A percentile compares a stretch with the other conserved stretches of the same genome.
Conservation (phyloP, 2,888 invertebrate genomes). For the Neoscelio sp. region DNA sequence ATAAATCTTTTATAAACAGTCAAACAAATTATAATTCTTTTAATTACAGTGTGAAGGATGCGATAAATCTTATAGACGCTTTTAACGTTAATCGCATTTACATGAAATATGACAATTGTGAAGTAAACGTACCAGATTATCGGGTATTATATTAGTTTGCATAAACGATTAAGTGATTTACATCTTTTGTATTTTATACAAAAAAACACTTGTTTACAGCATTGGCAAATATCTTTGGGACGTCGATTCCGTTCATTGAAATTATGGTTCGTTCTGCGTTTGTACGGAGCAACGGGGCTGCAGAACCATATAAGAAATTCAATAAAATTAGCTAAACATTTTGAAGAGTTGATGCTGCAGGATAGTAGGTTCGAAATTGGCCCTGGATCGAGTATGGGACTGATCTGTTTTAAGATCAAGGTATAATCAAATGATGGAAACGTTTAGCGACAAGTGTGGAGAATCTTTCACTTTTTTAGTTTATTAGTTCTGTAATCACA, state of each 20-base stretch:
- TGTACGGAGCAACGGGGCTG: conserved; percentile 92
- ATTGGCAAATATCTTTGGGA: conserved; percentile 95
- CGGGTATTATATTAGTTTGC: conserved; percentile 81
- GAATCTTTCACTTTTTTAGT: too few species aligned
- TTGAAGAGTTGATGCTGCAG: conserved; percentile 88
- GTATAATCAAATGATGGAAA: too few species aligned
- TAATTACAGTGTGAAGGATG: conserved; percentile 86
- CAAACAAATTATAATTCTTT: conserved; percentile 72
- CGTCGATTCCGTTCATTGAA: conserved; percentile 95
- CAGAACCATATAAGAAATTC: conserved; percentile 91
- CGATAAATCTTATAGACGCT: conserved; percentile 91
- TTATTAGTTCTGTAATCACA: too few species aligned
- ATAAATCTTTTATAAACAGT: too few species aligned
- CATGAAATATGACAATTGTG: conserved; percentile 89
- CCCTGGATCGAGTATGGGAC: conserved; percentile 89
- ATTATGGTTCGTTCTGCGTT: conserved; percentile 95
- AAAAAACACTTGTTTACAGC: conserved; percentile 85
- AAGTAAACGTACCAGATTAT: conserved; percentile 87
- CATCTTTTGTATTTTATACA: not conserved
- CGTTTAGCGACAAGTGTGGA: too few species aligned
- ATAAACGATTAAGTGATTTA: conserved; percentile 4
- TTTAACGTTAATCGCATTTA: conserved; percentile 97
- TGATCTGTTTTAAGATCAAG: conserved; percentile 95
- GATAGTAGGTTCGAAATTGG: conserved; percentile 93
- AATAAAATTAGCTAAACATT: conserved; percentile 89